Evolutionary conservation across 1,140 invertebrate species (phyloP), one percentile per base, ranked within the genome.

Genomic region (Hyposmocoma kahamanoa): DNA sequence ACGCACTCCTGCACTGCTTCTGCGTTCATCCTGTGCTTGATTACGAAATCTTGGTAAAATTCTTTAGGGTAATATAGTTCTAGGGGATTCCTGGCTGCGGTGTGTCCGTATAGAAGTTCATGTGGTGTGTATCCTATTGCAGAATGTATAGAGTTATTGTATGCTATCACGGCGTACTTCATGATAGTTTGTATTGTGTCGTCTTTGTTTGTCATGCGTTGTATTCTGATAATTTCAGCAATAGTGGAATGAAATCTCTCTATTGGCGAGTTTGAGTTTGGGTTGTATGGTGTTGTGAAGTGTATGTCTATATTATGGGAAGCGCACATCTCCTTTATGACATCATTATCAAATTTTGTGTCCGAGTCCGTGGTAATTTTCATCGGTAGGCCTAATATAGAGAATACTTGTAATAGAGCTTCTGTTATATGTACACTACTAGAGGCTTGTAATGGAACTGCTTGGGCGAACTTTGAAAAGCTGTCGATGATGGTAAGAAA

Each of bases 261-360:
- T 18, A 73, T 55, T 22, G 59, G 52, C 10, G 65, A 64, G 39
- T 78, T 73, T 6, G 64, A 75, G 46, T 75, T 64, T 0, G 56
- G 72, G 21, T 72, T 68, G 32, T 61, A 53, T 10, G 62, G 53
- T 4, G 58, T 64, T 22, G 59, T 78, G 47, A 71, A 74, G 42
- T 77, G 62, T 9, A 70, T 63, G 15, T 61, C 41, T 20, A 72
- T 69, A 39, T 68, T 66, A 50, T 70, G 64, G 10, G 45, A 13
- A 51, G 54, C 50, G 20, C 64, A 51, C 28, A 68, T 44, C 41
- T 65, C 59, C 46, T 53, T 57, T 22, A 65, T 21, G 13, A 48
- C 30, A 15, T 50, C 48, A 43, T 68, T 66, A 28, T 55, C 48
- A 48, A 69, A 69, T 56, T 66, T 61, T 4, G 6, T 20, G 9